Conservation (phyloP, 1,140 invertebrate species). For the Branchinecta lynchi region DNA sequence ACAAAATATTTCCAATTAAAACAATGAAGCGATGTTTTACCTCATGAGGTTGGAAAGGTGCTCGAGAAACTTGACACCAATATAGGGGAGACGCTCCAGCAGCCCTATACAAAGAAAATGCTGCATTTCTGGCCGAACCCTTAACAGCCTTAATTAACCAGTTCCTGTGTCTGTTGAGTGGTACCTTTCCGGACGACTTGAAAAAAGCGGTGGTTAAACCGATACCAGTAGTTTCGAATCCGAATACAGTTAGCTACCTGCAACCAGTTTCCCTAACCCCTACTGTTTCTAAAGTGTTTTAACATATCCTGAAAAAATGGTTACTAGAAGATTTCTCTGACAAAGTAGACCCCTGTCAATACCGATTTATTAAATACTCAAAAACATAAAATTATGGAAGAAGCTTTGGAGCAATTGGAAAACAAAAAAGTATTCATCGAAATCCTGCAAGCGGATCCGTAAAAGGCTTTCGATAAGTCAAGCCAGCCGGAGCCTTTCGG, state of each 20-base stretch:
- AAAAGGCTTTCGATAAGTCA: constrained; percentile 9
- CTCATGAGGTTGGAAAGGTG: constrained; percentile 5
- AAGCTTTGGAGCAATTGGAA: background rate
- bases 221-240: background rate
- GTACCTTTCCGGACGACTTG: constrained; percentile 8
- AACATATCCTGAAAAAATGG: background rate
- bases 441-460: background rate
- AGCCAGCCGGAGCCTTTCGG: background rate
- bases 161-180: background rate
- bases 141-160: background rate
- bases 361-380: background rate
- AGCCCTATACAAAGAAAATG: too few species aligned
- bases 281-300: background rate
- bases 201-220: background rate
- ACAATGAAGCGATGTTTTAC: too few species aligned
- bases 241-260: background rate
- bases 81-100: too few species aligned
- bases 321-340: constrained; percentile 7
- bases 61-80: background rate
- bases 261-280: too few species aligned
- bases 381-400: constrained; percentile 1
- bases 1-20: too few species aligned
- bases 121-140: too few species aligned
- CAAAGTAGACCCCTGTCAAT: too few species aligned
- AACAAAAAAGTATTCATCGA: constrained; percentile 1